Base-by-base conservation (phyloP, 2,888 invertebrate genomes). In the Criorhina ranunculi region DNA sequence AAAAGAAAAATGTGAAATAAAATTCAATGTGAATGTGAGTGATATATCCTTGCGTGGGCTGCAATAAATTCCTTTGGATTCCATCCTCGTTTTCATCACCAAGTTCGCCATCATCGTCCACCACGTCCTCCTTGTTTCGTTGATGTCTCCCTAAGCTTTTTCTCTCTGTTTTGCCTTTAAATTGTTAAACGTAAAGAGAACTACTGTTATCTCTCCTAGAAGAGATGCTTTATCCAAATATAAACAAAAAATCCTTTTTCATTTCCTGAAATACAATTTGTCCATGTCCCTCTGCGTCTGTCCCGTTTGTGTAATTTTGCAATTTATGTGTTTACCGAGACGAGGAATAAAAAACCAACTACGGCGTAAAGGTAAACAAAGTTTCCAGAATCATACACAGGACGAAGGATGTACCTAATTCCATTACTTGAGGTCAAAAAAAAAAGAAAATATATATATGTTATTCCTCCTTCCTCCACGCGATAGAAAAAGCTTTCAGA, bases 241-340 rank as follows among this genome's bases (percentile, higher is more conserved):
- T 78, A 77, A 77, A 83, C 78, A 83, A 77, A 64, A 33, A 73
- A 60, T n/a, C 33, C 53, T 24, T 51, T 60, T 70, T 83, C 24
- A 75, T 69, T 55, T 73, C 29, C 46, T 11, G 24, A 78, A 83
- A 72, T 77, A 72, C 31, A 31, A 44, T 44, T 42, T 24, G 7
- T 31, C 33, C 31, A n/a, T 15, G 37, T 17, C 64, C 40, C 7
- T 35, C 1, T 31, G 11, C 64, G 8, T 17, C n/a, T 6, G 12
- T 57, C 49, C 49, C 40, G 57, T 66, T 44, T 55, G 72, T 79
- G 44, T 72, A 60, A 59, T 77, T 60, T 82, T 55, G 59, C 37
- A 72, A 77, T 82, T 77, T 77, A 67, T 78, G 82, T 83, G 78
- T 83, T 78, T 78, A 78, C 78, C 67, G 57, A 67, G 77, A 77